phyloP scores from a whole-genome alignment of 1,140 invertebrate genomes.

The Magallana gigas region DNA sequence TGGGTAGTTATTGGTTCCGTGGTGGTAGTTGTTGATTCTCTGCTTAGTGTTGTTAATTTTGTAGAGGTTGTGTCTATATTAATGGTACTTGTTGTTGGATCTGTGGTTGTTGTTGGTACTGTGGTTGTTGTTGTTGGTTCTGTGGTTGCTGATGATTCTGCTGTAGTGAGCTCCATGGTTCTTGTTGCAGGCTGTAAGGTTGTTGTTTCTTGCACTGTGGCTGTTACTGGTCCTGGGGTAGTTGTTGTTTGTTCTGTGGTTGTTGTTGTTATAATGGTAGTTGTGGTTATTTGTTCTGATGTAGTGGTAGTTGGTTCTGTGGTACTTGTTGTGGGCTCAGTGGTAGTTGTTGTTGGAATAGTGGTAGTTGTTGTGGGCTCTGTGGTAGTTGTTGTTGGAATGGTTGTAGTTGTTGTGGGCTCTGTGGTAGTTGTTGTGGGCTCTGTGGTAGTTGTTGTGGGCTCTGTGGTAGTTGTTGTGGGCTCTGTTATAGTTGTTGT shows the following conservation, averaged over 20 bases:
- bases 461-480: neutral
- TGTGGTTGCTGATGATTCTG: neutral
- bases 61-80: neutral
- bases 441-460: neutral
- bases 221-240: neutral
- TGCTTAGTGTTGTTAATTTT: neutral
- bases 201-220: neutral
- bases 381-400: neutral
- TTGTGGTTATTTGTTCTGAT: neutral
- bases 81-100: neutral
- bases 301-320: neutral
- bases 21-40: neutral
- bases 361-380: neutral
- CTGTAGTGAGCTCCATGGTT: neutral
- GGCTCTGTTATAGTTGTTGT: neutral
- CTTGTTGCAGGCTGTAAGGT: neutral
- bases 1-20: neutral
- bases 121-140: neutral
- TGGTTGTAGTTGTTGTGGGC: neutral
- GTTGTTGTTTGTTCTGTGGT: neutral
- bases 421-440: neutral
- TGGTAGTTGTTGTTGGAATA: neutral
- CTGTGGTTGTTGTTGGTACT: neutral
- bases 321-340: neutral
- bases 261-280: neutral